These are phyloP conservation scores for Podarcis muralis DNA, from an alignment of 2,113 vertebrate genomes.

Conservation along the genomic window DNA sequence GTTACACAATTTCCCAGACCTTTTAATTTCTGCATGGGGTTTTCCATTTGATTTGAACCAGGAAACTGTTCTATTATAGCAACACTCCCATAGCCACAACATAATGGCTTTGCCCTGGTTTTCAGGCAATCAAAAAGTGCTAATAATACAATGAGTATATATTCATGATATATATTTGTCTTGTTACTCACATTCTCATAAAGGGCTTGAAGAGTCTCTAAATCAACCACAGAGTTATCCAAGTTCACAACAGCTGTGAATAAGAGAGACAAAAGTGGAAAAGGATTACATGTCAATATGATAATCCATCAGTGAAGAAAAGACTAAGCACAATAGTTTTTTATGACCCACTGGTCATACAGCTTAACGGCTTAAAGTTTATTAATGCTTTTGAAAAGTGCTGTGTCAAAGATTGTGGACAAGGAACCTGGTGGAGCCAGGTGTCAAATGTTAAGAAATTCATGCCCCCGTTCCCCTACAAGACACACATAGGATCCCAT, in stretches of 20 bases:
- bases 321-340: slow-evolving; percentile 35
- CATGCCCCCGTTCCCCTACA: slow-evolving; percentile 39
- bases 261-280: slow-evolving; percentile 40
- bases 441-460: slow-evolving; percentile 61
- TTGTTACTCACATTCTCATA: slow-evolving; percentile 94
- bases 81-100: not conserved
- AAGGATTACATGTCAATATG: slow-evolving; percentile 61
- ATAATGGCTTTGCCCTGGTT: not conserved
- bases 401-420: not conserved
- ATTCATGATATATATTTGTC: slow-evolving; percentile 43
- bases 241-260: slow-evolving; percentile 91
- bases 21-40: not conserved
- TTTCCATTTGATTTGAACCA: not conserved
- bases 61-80: not conserved
- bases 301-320: slow-evolving; percentile 56
- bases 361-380: slow-evolving; percentile 44
- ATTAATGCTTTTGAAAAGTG: slow-evolving; percentile 33
- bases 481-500: slow-evolving; percentile 44
- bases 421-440: slow-evolving; percentile 42
- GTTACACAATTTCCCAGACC: not conserved
- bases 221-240: slow-evolving; percentile 95
- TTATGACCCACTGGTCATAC: slow-evolving; percentile 41
- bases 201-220: slow-evolving; percentile 96
- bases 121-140: not conserved
- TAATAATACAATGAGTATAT: slow-evolving; percentile 1